Evolutionary conservation across 2,888 invertebrate genomes (phyloP), one percentile per base, ranked within the genome.

Genomic region (Mesorhabditis belari): DNA sequence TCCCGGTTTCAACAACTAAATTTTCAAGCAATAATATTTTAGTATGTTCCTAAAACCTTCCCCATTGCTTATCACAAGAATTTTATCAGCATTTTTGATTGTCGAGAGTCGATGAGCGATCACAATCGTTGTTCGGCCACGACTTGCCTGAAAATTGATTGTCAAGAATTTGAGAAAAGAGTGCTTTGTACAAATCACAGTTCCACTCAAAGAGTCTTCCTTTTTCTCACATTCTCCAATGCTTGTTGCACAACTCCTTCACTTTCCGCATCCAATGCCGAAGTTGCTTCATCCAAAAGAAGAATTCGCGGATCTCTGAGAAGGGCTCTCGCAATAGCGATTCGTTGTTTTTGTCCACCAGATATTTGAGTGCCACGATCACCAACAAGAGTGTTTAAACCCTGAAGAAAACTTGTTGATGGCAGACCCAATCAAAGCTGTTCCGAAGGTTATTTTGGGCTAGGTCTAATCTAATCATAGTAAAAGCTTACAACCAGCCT

Each of bases 1-100:
- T 87, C 63, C 90, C 90, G 63, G 84, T 84, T 80, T 90, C 90
- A 0, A 86, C 86, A 21, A 90, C 86, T 49, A 49, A 25, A 56
- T 35, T 24, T n/a, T n/a, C n/a, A n/a, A n/a, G n/a, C n/a, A n/a
- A n/a, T n/a, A n/a, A n/a, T n/a, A n/a, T n/a, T n/a, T n/a, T n/a
- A n/a, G n/a, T n/a, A n/a, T n/a, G n/a, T n/a, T n/a, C n/a, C n/a
- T n/a, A n/a, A n/a, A n/a, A 44, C 5, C 1, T 1, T 49, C 5
- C 59, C 64, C 60, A 23, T 60, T 67, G 62, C 82, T 79, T 65
- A 85, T 80, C 9, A 82, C 82, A 60, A 82, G 81, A 55, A 85
- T 85, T 49, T 81, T 73, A 73, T 85, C 83, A 3, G 85, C 85
- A 49, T 82, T 84, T 66, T 82, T 79, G 57, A 85, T 83, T 3